Percentiles rank a stretch among this genome's conserved stretches.
Evolutionary conservation across 2,797 vertebrate species (phyloP).

Genomic region (Uromys caudimaculatus): DNA sequence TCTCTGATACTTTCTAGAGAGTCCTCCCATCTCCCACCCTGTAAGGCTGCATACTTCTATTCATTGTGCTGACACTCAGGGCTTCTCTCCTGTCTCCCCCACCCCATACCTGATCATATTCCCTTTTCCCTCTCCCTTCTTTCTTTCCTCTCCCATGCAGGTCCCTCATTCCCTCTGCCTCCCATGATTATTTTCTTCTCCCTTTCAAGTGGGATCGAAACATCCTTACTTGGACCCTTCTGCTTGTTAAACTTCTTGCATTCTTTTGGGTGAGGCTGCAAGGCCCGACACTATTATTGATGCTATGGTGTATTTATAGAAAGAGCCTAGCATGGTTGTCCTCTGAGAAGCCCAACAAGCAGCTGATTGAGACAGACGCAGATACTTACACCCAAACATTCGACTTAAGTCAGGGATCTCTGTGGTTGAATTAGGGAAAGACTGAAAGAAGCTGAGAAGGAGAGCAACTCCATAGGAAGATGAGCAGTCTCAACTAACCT

Average conservation of each 20-base stretch:
- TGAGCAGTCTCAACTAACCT: neutral
- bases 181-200: neutral
- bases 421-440: no score
- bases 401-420: no score
- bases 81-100: neutral
- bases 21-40: no score
- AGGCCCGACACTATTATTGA: neutral
- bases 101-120: neutral
- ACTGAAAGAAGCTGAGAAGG: no score
- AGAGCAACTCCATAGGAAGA: neutral
- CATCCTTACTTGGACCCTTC: neutral
- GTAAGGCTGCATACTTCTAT: neutral
- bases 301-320: neutral
- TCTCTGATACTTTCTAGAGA: neutral
- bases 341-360: neutral
- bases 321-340: neutral
- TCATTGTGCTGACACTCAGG: neutral
- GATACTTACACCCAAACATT: neutral
- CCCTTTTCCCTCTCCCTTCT: neutral
- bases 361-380: neutral
- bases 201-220: neutral
- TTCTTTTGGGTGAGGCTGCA: neutral
- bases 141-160: neutral
- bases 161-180: neutral
- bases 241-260: neutral